Conservation (phyloP, 2,797 vertebrate species). For the Hafferia zeledoni region DNA sequence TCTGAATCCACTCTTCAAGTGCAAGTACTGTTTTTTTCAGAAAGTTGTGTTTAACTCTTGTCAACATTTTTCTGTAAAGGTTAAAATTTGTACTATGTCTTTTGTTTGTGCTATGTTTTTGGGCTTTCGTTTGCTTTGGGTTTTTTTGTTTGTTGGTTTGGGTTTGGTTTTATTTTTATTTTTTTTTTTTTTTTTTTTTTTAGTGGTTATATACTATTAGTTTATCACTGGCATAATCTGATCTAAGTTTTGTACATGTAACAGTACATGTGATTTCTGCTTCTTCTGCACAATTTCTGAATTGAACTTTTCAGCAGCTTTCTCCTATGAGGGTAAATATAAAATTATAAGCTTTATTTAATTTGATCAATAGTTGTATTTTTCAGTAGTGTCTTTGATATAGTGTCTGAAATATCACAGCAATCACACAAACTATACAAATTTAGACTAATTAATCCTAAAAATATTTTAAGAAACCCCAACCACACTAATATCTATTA, state of each 20-base stretch:
- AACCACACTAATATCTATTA: not conserved
- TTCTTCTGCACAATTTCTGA: not conserved
- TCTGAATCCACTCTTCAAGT: not conserved
- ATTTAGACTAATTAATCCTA: not conserved
- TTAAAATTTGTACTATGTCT: not conserved
- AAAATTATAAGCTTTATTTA: not conserved
- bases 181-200: not conserved
- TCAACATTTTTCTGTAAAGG: not conserved
- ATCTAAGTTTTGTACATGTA: not conserved
- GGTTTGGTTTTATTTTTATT: fast-evolving
- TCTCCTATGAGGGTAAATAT: not conserved
- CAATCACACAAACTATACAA: not conserved
- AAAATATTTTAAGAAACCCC: not conserved
- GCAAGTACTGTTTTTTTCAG: not conserved
- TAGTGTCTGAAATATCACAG: not conserved
- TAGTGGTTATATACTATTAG: not conserved
- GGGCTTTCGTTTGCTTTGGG: not conserved
- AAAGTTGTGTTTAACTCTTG: not conserved
- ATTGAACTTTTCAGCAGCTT: not conserved
- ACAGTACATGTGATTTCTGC: not conserved
- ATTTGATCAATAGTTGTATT: not conserved
- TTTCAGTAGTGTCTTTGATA: not conserved
- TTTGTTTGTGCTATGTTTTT: not conserved
- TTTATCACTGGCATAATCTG: not conserved
- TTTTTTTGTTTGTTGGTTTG: too few species aligned